Base-by-base conservation (phyloP, 2,113 vertebrate genomes). In the Siphamia tubifer region DNA sequence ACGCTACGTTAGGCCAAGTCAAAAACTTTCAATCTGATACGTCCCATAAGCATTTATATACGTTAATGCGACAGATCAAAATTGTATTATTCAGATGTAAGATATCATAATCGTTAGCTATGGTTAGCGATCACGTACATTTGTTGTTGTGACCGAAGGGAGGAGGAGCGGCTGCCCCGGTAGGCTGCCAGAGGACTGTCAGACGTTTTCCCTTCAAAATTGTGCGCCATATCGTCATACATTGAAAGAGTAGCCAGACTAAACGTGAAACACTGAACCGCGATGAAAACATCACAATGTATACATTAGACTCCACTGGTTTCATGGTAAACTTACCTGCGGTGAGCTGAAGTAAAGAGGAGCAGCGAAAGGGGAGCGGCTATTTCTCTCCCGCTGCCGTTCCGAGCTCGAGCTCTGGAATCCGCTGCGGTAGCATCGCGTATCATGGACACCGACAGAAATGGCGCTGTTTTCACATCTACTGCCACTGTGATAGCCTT, bases 331-430 rank as follows among this genome's bases (percentile, higher is more conserved):
- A 20, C 85, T 64, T 83, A 92, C 92, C 90, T 91, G 91, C 89
- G 85, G 87, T 73, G 68, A 69, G 68, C 82, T 80, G 87, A 85
- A 81, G 90, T 83, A 55, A 66, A 79, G 79, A 76, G 77, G 79
- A 83, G 73, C 81, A 71, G 82, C 82, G 76, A 87, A 89, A 89
- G 87, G 87, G 90, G 91, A 92, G 90, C 90, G 87, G 88, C 82
- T 85, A 91, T 38, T 90, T 92, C 84, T 92, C 90, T 90, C 86
- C 91, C 91, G 92, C 91, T 90, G 89, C 90, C 86, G 90, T 89
- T 88, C 89, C 89, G 89, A 91, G 91, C 91, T 92, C 78, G 57
- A 74, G 92, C 92, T 91, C 90, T 86, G 92, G 88, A 89, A 88
- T 91, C 90, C 86, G 88, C 86, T 90, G 90, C 90, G 87, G 88